phyloP scores from a whole-genome alignment of 2,888 invertebrate genomes.

The Mesodorylaimus sp. region DNA sequence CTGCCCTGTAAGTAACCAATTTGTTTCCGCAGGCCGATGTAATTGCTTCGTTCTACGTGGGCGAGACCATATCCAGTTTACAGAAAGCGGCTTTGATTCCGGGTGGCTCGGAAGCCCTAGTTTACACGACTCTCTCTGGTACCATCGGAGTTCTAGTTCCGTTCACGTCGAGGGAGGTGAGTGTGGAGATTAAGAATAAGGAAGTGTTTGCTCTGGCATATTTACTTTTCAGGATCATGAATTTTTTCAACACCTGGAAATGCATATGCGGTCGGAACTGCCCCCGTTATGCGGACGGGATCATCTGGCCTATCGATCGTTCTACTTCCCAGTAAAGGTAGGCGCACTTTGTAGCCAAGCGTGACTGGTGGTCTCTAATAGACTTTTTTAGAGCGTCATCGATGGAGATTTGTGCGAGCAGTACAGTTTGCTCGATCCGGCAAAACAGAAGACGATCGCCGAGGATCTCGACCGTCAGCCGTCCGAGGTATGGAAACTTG shows the following conservation, averaged over 20 bases:
- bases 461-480: slow-evolving; percentile 82
- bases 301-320: slow-evolving; percentile 86
- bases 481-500: slow-evolving; percentile 48
- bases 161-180: slow-evolving; percentile 60
- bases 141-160: slow-evolving; percentile 76
- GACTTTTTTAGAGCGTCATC: slow-evolving; percentile 61
- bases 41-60: slow-evolving; percentile 77
- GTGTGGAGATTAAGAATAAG: slow-evolving; percentile 8
- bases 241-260: slow-evolving; percentile 95
- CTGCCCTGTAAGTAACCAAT: not conserved
- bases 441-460: slow-evolving; percentile 83
- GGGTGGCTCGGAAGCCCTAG: slow-evolving; percentile 83
- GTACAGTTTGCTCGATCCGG: slow-evolving; percentile 79
- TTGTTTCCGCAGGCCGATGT: slow-evolving; percentile 44
- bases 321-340: slow-evolving; percentile 89
- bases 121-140: slow-evolving; percentile 87
- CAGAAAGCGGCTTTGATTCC: slow-evolving; percentile 79
- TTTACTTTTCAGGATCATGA: slow-evolving; percentile 59
- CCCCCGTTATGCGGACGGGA: slow-evolving; percentile 89
- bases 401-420: slow-evolving; percentile 98
- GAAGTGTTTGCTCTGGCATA: not conserved
- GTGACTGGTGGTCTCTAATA: slow-evolving; percentile 8
- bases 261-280: slow-evolving; percentile 97
- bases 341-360: slow-evolving; percentile 16
- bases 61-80: slow-evolving; percentile 83